Base-by-base conservation (phyloP, 2,888 invertebrate species). In the Dermolepida albohirtum region DNA sequence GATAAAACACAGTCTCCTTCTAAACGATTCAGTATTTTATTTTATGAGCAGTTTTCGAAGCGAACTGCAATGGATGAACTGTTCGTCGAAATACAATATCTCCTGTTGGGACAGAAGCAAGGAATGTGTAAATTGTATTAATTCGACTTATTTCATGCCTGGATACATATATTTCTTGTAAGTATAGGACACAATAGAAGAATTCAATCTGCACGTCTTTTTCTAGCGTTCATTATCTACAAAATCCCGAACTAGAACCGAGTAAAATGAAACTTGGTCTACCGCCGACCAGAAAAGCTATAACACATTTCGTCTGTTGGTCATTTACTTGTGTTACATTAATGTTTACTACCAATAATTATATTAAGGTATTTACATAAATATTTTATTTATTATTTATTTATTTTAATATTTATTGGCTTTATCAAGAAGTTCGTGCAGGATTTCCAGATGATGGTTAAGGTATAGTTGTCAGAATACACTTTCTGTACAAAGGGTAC, bases 21-120 rank as follows among this genome's bases (percentile, higher is more conserved):
- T 70, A 8, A 72, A 67, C n/a, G 72, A 75, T 59, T 67, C 66
- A 17, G 41, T 74, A 0, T 49, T 73, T 29, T 75, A 73, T 51
- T 65, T 73, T 1, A 29, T 74, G 17, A 68, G 69, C 12, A 69
- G 68, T 17, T 40, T 74, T n/a, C 72, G 72, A 41, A 10, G 41
- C 0, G 14, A 64, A 7, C 11, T 74, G 44, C 72, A 71, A 10
- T 75, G 75, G 75, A 64, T 68, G 51, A 27, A 27, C 14, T 75
- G 75, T 43, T 66, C 69, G 4, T 47, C 62, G 0, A 27, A 12
- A 1, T 62, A 62, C 10, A 62, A 62, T 10, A 29, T 62, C n/a
- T 34, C 59, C 14, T 62, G 59, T 34, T 62, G 59, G 59, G 47
- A 62, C 34, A 29, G 7, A n/a, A 62, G 14, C 7, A 34, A 12